Evolutionary conservation across 2,888 invertebrate genomes (phyloP), one percentile per base, ranked within the genome.

Genomic region (Lasioglossum oenotherae): DNA sequence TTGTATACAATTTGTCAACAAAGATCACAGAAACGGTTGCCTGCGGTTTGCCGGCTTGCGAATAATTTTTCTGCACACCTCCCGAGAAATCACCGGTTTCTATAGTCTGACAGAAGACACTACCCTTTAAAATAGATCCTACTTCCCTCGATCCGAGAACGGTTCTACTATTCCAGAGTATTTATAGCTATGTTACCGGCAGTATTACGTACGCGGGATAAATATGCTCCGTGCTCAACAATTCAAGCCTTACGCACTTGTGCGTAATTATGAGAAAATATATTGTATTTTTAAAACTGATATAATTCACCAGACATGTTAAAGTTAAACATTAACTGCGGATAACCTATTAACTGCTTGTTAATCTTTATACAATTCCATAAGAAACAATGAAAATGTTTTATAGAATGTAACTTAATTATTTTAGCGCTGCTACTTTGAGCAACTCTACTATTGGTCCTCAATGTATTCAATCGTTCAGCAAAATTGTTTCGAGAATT

Each of bases 121-220:
- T 76, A 74, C 71, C 89, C 85, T 84, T 90, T 90, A 91, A 91
- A 91, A 91, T 91, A 91, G 91, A 91, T 84, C 69, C 78, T 80
- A 86, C 85, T 91, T 87, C 81, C 85, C 89, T 81, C 74, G 74
- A 80, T 87, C 86, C 85, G 85, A 82, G 86, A 85, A 87, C 87
- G 81, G 88, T 79, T 77, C 71, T 82, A 81, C 82, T 81, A 71
- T 78, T 78, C 73, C 38, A 80, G 46, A 4, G 72, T 90, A 90
- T 90, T 90, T 89, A 89, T 90, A 91, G 86, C 44, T 74, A 71
- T 69, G 74, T 85, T 80, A 84, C 81, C 27, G 12, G 67, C 67
- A 27, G 67, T 73, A 80, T 82, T 78, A 76, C 38, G 81, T 81
- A 60, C n/a, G 46, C 73, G 19, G 41, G 67, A 38, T 74, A 77